Evolutionary conservation across 2,888 invertebrate genomes (phyloP), one percentile per base, ranked within the genome.

Genomic region (Gisinianus flammeolus): DNA sequence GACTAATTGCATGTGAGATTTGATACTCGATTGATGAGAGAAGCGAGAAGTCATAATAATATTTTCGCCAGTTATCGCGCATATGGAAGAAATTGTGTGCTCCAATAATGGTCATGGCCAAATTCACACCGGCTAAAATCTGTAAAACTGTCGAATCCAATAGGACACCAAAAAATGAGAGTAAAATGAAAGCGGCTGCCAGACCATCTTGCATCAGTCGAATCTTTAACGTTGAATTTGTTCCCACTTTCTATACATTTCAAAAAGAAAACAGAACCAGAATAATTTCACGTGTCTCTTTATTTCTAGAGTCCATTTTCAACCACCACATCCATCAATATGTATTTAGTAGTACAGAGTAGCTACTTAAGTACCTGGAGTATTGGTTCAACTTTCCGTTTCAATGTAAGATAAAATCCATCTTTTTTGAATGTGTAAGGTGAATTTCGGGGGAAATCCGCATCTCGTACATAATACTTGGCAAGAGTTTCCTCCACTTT

Each of bases 41-140:
- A 6, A 84, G 72, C 22, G 80, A 75, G 64, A 86, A 70, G 77
- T 86, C 86, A 76, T 85, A 85, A 67, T 83, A 84, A 78, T 83
- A 85, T 83, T 83, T 85, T 31, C 86, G 66, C 82, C 84, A 85
- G 71, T 81, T 85, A 79, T 86, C 85, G 24, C 78, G 79, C 77
- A 85, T 81, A 76, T 86, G 86, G 72, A 86, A 85, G 79, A 85
- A 86, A 80, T 86, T 86, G 81, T 86, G 86, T 4, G 85, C 84
- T 22, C 81, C 81, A 30, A 81, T 83, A 5, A 80, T 76, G 0
- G 64, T 69, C 82, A 85, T 80, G 10, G 82, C 81, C 3, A 86
- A 82, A 31, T 84, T 6, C 0, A 85, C 10, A n/a, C 86, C 86
- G 69, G 85, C 79, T 31, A 82, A 52, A 33, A 82, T 52, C 8